These are phyloP conservation scores for Lutraria lutraria DNA, from an alignment of 2,888 invertebrate species.

Conservation along the genomic window DNA sequence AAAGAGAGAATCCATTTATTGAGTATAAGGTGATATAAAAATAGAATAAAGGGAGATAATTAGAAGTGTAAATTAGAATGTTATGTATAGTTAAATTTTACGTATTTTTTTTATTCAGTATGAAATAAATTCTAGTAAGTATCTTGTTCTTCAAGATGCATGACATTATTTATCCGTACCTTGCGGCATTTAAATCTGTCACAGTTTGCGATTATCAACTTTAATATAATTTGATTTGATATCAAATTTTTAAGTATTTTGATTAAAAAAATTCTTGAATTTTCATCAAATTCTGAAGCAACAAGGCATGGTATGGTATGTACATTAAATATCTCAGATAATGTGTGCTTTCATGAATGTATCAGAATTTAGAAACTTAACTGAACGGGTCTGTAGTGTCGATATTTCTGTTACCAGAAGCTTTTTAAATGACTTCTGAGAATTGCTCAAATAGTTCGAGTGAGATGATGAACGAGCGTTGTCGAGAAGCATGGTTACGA, in stretches of 20 bases:
- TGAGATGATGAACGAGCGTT: slow-evolving; percentile 17
- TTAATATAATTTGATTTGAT: not conserved
- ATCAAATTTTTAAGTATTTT: not conserved
- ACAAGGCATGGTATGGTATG: too few relatives aligned
- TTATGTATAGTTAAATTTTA: not conserved
- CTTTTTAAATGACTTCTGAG: not conserved
- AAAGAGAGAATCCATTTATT: not conserved
- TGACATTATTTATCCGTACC: not conserved
- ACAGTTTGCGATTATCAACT: not conserved
- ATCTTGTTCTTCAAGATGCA: too few relatives aligned
- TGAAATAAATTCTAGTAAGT: not conserved
- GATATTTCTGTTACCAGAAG: not conserved
- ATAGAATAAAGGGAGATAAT: not conserved
- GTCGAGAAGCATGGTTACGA: not conserved
- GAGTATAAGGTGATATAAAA: not conserved
- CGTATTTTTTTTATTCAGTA: not conserved
- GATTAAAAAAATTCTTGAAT: too few relatives aligned
- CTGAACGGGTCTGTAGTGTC: not conserved
- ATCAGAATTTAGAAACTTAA: not conserved
- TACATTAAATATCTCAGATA: not conserved
- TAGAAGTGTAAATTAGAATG: not conserved
- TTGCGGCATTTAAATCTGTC: not conserved
- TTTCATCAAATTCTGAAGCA: too few relatives aligned
- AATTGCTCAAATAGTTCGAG: slow-evolving; percentile 36
- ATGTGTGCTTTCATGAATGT: not conserved